phyloP scores from a whole-genome alignment of 2,797 vertebrate species.

The Hydrocynus forskahlii region DNA sequence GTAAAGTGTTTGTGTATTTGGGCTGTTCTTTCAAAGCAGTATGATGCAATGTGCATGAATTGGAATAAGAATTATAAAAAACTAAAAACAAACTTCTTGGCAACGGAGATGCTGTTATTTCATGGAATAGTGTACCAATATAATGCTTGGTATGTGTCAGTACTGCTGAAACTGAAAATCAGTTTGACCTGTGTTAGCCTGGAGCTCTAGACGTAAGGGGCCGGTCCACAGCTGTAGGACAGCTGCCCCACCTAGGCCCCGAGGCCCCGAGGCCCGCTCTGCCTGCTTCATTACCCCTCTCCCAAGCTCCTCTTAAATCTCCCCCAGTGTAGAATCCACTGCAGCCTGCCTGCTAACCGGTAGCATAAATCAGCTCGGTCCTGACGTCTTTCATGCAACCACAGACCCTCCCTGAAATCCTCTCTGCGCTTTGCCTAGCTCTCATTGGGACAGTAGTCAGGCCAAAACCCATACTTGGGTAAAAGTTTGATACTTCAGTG shows the following conservation, averaged over 20 bases:
- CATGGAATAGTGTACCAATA: too few species aligned
- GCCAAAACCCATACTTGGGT: neutral
- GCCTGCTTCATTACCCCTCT: slow-evolving; percentile 26
- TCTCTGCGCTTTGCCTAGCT: neutral
- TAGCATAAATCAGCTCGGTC: slow-evolving; percentile 35
- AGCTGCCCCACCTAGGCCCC: slow-evolving; percentile 56
- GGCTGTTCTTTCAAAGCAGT: too few species aligned
- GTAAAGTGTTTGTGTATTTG: too few species aligned
- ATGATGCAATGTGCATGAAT: too few species aligned
- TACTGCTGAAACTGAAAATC: too few species aligned
- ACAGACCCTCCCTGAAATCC: neutral
- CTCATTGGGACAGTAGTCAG: neutral
- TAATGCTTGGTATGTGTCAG: too few species aligned
- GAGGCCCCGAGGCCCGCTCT: slow-evolving; percentile 42
- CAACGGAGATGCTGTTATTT: too few species aligned
- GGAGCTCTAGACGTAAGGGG: slow-evolving; percentile 30
- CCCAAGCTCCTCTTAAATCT: neutral
- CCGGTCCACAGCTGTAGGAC: slow-evolving; percentile 57
- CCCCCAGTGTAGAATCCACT: slow-evolving; percentile 12
- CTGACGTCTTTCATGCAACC: slow-evolving; percentile 20
- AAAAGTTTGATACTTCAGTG: neutral
- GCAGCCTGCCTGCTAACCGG: neutral
- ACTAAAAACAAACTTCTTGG: too few species aligned
- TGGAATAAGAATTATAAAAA: too few species aligned
- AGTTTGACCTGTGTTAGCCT: slow-evolving; percentile 18